These are phyloP conservation scores for Heliconius cydno DNA, from an alignment of 2,888 invertebrate species.

Conservation along the genomic window DNA sequence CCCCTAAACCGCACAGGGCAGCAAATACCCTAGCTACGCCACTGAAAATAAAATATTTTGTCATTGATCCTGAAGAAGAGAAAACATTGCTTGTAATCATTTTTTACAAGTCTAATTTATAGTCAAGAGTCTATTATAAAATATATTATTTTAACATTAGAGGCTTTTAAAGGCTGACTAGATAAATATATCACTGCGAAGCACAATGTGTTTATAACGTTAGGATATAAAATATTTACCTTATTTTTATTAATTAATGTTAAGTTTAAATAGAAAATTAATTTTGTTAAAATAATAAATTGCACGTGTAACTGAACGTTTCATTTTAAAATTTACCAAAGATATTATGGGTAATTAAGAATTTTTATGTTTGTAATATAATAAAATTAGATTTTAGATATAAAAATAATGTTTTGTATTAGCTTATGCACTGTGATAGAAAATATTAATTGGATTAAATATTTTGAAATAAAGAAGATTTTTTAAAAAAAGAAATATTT, in stretches of 20 bases:
- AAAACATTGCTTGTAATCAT: not conserved
- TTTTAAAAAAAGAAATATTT: not conserved
- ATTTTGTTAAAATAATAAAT: not conserved
- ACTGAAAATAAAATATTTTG: not conserved
- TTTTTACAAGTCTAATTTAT: not conserved
- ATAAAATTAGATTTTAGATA: constrained; percentile 36
- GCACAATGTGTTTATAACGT: not conserved
- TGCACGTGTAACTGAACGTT: constrained; percentile 6
- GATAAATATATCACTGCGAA: constrained; percentile 42
- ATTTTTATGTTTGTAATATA: constrained; percentile 26
- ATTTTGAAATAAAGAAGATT: constrained; percentile 30
- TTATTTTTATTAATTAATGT: not conserved
- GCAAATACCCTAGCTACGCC: too few species aligned
- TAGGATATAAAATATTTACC: not conserved
- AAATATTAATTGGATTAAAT: constrained; percentile 41
- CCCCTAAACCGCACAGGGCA: too few species aligned
- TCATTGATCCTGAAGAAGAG: not conserved
- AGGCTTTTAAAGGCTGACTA: constrained; percentile 68
- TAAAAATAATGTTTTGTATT: constrained; percentile 35
- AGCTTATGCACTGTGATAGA: constrained; percentile 47
- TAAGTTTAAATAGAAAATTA: not conserved
- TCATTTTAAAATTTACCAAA: constrained; percentile 53
- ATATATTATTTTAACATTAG: constrained; percentile 36
- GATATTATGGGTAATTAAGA: constrained; percentile 46
- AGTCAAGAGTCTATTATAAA: not conserved